These are phyloP conservation scores for Sitta europaea DNA, from an alignment of 2,113 vertebrate genomes.

Conservation along the genomic window DNA sequence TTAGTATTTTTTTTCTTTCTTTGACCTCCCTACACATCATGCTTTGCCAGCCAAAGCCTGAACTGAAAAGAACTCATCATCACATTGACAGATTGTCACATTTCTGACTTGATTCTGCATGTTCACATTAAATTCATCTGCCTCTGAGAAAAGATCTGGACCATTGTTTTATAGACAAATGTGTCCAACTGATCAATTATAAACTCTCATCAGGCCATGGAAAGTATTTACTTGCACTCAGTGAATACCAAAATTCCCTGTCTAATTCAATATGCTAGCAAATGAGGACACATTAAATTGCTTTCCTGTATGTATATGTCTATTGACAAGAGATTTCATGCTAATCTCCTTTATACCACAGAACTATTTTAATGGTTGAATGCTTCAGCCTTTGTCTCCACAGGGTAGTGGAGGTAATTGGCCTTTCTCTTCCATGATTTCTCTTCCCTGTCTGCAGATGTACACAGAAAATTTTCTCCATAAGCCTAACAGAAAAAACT, in stretches of 20 bases:
- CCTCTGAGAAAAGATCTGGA: background rate
- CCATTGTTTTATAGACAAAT: background rate
- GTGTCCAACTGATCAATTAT: background rate
- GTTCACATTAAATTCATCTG: background rate
- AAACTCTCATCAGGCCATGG: background rate
- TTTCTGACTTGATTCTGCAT: background rate
- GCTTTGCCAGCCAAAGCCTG: background rate
- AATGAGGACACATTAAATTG: slow-evolving; percentile 32
- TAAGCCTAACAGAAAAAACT: background rate
- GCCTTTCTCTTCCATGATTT: background rate
- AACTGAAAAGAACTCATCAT: background rate
- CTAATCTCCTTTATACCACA: background rate
- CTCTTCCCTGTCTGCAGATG: background rate
- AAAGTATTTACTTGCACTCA: slow-evolving; percentile 10
- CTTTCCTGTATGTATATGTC: background rate
- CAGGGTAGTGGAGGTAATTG: background rate
- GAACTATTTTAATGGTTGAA: slow-evolving; percentile 29
- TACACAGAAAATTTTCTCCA: background rate
- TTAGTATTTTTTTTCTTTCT: background rate
- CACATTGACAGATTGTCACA: background rate
- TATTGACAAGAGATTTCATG: slow-evolving; percentile 34
- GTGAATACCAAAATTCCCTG: background rate
- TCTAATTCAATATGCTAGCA: slow-evolving; percentile 9
- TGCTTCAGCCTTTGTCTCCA: background rate
- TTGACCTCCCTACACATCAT: background rate